Evolutionary conservation across 1,140 invertebrate genomes (phyloP).

Genomic region (Sipha flava): DNA sequence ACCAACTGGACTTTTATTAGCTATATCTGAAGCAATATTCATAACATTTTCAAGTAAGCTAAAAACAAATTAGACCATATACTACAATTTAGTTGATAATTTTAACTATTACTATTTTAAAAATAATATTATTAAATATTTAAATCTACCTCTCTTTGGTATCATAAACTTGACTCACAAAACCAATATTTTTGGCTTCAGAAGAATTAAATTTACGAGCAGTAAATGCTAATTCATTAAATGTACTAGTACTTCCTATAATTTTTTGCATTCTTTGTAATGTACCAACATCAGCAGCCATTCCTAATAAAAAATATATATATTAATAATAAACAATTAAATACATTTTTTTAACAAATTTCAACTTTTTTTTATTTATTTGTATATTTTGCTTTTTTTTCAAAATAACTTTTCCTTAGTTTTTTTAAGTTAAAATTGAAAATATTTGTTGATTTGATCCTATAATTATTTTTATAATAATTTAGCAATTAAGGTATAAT

Average conservation of each 20-base stretch:
- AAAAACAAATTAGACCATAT: conserved; percentile 39
- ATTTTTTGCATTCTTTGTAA: conserved; percentile 90
- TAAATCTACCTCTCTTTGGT: conserved; percentile 57
- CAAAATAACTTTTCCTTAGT: too few species aligned
- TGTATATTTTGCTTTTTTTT: too few species aligned
- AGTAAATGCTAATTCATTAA: conserved; percentile 79
- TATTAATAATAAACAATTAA: not conserved
- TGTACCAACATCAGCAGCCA: conserved; percentile 91
- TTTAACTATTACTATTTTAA: not conserved
- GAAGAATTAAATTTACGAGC: conserved; percentile 68
- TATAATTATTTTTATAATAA: too few species aligned
- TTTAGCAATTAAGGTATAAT: not conserved
- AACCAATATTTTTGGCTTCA: conserved; percentile 68
- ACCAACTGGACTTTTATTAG: conserved; percentile 86
- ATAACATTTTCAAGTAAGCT: conserved; percentile 63
- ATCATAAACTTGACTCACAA: conserved; percentile 65
- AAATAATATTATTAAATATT: not conserved
- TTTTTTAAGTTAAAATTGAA: too few species aligned
- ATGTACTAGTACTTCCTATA: conserved; percentile 77
- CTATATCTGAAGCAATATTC: conserved; percentile 67
- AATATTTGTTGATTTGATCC: too few species aligned
- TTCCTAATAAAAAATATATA: conserved; percentile 43
- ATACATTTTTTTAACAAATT: too few species aligned
- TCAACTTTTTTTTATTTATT: too few species aligned
- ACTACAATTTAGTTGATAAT: not conserved